Base-by-base conservation (phyloP, 2,888 invertebrate species). In the Hoplodrina ambigua region DNA sequence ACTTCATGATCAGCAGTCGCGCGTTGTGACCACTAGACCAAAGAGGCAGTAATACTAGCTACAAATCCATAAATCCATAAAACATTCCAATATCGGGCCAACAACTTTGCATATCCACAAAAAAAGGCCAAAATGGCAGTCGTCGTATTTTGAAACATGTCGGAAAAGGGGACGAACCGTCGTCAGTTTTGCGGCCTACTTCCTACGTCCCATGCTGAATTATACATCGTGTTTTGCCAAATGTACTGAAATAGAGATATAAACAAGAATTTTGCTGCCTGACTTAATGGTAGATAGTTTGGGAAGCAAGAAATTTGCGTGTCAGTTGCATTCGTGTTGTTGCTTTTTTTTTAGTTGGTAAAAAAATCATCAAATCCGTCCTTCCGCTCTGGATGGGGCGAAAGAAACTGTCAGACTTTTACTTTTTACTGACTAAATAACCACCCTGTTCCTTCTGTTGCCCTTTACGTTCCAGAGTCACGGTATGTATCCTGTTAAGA, bases 221-320 rank as follows among this genome's bases (percentile, higher is more conserved):
- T 75, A 84, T 75, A 84, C 79, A 84, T 84, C 56, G 49, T 75
- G 75, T 78, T 78, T 77, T 76, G 70, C 64, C 53, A 70, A 65
- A 78, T 74, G 46, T 52, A 67, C 49, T 15, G 20, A 46, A 72
- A 78, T 56, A 69, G 55, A 41, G 62, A 81, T 63, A 76, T 55
- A 72, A 66, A 56, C 53, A 46, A 63, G 25, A 62, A 64, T 63
- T 67, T 20, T 53, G 11, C 17, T 70, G 53, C 13, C 52, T 8
- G 20, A 46, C 57, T 52, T 58, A 19, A 37, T 8, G 15, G 46
- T 30, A 5, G n/a, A 54, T 25, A 20, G 25, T 33, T 58, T 4
- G 33, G 37, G 15, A 61, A 41, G 53, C n/a, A 53, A 54, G 33
- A 53, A 60, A 13, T 78, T 13, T 70, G 20, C 30, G 17, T 44